Evolutionary conservation across 2,888 invertebrate genomes (phyloP), one percentile per base, ranked within the genome.

Genomic region (Acronicta aceris): DNA sequence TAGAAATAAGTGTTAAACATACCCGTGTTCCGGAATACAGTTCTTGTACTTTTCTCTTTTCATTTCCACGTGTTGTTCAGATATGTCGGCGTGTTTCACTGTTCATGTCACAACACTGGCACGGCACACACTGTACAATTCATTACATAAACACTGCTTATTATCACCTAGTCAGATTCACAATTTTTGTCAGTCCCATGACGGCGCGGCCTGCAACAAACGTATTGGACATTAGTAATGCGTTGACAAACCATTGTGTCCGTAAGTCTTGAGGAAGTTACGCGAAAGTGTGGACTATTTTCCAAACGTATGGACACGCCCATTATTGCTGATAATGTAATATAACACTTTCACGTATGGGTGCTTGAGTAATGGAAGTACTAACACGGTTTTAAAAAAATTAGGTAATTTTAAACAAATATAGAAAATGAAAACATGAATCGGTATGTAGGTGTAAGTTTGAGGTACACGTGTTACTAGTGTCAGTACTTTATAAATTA

Each of bases 41-140:
- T 79, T 83, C 92, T 93, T 94, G 82, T 93, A 93, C 89, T 94
- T 94, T 94, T 93, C 94, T 89, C 93, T 94, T 94, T 94, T 93
- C 94, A 94, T 94, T 88, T 93, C 94, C 90, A 89, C 88, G 86
- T 76, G 81, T 84, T 83, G 77, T 79, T 73, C 71, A 83, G 76
- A 61, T 78, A 83, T 75, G 75, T 81, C 74, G 71, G 62, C 71
- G 78, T 80, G 81, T 84, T 86, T 83, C 88, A 90, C 89, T 84
- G 86, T 83, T 85, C 88, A 89, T 91, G 84, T 86, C 89, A 91
- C 89, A 87, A 85, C 78, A 71, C 69, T 64, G 59, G 59, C 81
- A 74, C 75, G 52, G 65, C 73, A 76, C 80, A 74, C 78, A 79
- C 73, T 65, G 66, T 74, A 76, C 71, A 65, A 81, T 67, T 65